Percentiles rank a stretch among this genome's conserved stretches.
Conservation (phyloP, 1,140 invertebrate genomes). For the Cyrtorhinus lividipennis region DNA sequence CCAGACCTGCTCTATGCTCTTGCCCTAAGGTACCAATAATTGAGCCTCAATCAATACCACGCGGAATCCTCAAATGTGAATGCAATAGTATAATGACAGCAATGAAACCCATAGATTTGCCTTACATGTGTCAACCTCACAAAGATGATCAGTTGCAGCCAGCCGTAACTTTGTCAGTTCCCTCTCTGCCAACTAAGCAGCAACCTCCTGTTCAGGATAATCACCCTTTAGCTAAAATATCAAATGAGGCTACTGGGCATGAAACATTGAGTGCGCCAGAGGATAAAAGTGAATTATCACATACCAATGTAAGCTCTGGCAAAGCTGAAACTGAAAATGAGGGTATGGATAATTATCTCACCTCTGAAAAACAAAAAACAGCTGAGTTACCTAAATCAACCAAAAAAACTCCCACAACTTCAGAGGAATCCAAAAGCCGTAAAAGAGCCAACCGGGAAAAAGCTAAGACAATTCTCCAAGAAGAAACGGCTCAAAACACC, state of each 20-base stretch:
- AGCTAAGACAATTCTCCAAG: slow-evolving; percentile 3
- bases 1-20: not conserved
- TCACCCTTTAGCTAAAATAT: not conserved
- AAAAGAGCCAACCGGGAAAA: not conserved
- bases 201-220: not conserved
- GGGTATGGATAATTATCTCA: not conserved
- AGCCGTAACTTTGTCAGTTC: not conserved
- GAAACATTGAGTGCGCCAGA: too few species aligned
- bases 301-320: too few species aligned
- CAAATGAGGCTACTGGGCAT: not conserved
- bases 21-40: not conserved
- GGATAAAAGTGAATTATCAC: too few species aligned
- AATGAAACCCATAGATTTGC: not conserved
- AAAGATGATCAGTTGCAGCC: not conserved
- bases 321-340: not conserved
- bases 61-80: not conserved
- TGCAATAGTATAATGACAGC: not conserved
- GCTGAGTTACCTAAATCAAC: not conserved
- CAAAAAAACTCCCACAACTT: not conserved
- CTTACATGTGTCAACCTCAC: not conserved
- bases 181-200: not conserved
- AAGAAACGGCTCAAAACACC: too few species aligned
- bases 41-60: not conserved
- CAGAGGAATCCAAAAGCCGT: not conserved
- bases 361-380: too few species aligned